Conservation (phyloP, 2,113 vertebrate genomes). For the Balaeniceps rex region DNA sequence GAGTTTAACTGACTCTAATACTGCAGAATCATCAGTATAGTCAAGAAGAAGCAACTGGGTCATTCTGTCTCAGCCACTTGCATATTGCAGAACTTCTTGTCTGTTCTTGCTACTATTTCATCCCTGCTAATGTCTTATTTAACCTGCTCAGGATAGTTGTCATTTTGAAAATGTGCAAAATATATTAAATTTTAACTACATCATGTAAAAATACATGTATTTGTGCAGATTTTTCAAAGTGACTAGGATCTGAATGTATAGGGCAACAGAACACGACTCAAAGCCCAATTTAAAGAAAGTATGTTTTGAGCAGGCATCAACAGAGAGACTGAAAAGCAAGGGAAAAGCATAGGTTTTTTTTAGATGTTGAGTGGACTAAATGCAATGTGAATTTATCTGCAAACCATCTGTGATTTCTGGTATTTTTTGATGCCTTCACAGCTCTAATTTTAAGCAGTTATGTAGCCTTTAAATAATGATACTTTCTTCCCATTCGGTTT, state of each 20-base stretch:
- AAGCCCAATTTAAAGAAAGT: slow-evolving; percentile 71
- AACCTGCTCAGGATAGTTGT: slow-evolving; percentile 54
- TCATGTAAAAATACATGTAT: slow-evolving; percentile 63
- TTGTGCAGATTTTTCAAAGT: slow-evolving; percentile 65
- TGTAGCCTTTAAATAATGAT: slow-evolving; percentile 79
- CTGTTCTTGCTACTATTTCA: slow-evolving; percentile 16
- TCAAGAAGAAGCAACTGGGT: slow-evolving; percentile 38
- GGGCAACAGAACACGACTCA: slow-evolving; percentile 70
- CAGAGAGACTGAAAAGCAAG: slow-evolving; percentile 71
- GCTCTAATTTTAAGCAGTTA: slow-evolving; percentile 81
- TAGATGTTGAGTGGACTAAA: slow-evolving; percentile 72
- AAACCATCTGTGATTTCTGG: slow-evolving; percentile 80
- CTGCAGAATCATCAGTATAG: slow-evolving; percentile 30
- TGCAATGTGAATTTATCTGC: slow-evolving; percentile 75
- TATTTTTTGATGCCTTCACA: slow-evolving; percentile 74
- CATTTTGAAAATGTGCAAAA: slow-evolving; percentile 64
- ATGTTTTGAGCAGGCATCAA: slow-evolving; percentile 69
- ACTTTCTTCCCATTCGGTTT: slow-evolving; percentile 67
- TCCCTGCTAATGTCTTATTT: slow-evolving; percentile 61
- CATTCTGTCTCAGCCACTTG: slow-evolving; percentile 47
- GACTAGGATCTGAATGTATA: slow-evolving; percentile 49
- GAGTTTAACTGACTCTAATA: not conserved
- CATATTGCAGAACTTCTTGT: slow-evolving; percentile 15
- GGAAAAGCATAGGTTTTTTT: slow-evolving; percentile 66
- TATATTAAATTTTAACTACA: slow-evolving; percentile 63